Evolutionary conservation across 2,113 vertebrate species (phyloP).

Genomic region (Ramphastos sulfuratus): DNA sequence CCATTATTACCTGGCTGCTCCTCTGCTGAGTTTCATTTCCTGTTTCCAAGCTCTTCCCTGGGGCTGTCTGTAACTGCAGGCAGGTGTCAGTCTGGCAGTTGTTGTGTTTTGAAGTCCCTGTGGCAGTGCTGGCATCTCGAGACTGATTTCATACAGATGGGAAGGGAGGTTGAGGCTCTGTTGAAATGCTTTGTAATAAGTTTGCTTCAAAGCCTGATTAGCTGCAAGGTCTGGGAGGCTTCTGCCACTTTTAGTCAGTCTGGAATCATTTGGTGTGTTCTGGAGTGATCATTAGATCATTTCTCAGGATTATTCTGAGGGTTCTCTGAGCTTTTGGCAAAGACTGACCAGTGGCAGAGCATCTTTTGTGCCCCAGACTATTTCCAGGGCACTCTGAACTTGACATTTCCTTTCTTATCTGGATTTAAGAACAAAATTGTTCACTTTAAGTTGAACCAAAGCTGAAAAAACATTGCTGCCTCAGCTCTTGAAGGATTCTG

Average conservation of each 20-base stretch:
- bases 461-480: neutral
- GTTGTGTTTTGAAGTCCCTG: neutral
- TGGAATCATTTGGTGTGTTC: neutral
- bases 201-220: neutral
- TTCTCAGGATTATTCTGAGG: neutral
- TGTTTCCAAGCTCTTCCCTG: neutral
- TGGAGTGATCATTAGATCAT: neutral
- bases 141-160: neutral
- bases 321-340: neutral
- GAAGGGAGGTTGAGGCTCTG: neutral
- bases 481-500: neutral
- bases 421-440: neutral
- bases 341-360: neutral
- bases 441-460: neutral
- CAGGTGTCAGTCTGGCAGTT: neutral
- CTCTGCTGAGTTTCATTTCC: neutral
- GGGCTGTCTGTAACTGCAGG: neutral
- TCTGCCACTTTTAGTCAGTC: neutral
- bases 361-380: neutral
- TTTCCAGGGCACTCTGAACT: neutral
- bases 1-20: neutral
- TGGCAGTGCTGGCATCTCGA: neutral
- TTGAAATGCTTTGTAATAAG: fast-evolving
- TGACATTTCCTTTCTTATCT: neutral
- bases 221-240: neutral